These are phyloP conservation scores for Epinotia bilunana DNA, from an alignment of 2,888 invertebrate genomes.

Conservation along the genomic window DNA sequence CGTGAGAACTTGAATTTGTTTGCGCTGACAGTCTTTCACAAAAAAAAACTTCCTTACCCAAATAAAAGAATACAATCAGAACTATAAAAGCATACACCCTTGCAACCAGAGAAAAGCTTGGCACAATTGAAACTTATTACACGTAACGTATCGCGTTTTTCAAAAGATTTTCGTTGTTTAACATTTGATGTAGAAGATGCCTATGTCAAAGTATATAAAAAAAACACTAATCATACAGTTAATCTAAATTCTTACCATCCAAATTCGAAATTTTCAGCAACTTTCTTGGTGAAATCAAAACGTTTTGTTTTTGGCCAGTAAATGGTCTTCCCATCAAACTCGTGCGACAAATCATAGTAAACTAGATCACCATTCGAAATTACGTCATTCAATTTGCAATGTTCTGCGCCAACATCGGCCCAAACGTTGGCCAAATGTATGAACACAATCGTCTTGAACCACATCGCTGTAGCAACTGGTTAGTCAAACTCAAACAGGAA, in stretches of 20 bases:
- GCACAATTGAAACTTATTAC: no score
- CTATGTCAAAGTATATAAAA: no score
- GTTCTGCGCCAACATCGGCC: constrained; percentile 7
- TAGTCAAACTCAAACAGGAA: neutral
- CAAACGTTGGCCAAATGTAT: constrained; percentile 7
- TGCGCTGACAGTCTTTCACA: no score
- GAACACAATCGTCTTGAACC: constrained; percentile 13
- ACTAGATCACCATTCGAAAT: constrained; percentile 64
- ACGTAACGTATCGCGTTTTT: no score
- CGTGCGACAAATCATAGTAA: constrained; percentile 66
- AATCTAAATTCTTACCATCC: constrained; percentile 26
- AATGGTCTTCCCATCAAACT: constrained; percentile 63
- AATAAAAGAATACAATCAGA: no score
- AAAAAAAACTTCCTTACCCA: no score
- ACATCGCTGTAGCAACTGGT: constrained; percentile 27
- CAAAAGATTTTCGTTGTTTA: no score
- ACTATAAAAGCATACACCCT: no score
- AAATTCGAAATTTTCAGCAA: constrained; percentile 48
- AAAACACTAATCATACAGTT: no score
- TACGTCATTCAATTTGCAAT: constrained; percentile 55
- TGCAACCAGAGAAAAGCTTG: no score
- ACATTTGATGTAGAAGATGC: no score
- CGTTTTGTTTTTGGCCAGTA: constrained; percentile 60
- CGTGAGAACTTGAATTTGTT: no score
- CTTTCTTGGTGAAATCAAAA: constrained; percentile 63